phyloP scores from a whole-genome alignment of 2,797 vertebrate species.

The Schizothorax lantsangensis region DNA sequence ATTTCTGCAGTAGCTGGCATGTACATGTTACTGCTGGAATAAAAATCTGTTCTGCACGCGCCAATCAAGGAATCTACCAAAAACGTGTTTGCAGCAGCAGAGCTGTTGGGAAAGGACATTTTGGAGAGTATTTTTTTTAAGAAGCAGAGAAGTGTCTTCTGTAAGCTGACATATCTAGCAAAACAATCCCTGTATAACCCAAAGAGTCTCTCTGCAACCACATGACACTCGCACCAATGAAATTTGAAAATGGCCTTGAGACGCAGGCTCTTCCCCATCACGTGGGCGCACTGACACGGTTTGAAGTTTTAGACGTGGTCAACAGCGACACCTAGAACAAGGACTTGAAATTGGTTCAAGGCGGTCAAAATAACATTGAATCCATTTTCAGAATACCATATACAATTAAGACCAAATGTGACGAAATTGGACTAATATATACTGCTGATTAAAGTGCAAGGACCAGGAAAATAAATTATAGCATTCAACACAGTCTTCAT shows the following conservation, averaged over 20 bases:
- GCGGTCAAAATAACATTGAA: constrained; percentile 53
- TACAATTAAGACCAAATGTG: constrained; percentile 45
- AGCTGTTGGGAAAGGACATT: constrained; percentile 99
- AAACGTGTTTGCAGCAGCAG: constrained; percentile 97
- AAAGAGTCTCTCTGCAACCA: constrained; percentile 95
- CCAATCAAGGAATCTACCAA: constrained; percentile 98
- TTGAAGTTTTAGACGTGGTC: constrained; percentile 85
- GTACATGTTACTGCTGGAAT: constrained; percentile 98
- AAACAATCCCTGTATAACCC: constrained; percentile 98
- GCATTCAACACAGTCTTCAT: background rate
- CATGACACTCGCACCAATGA: constrained; percentile 99
- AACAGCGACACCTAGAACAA: constrained; percentile 95
- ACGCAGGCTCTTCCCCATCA: constrained; percentile 88
- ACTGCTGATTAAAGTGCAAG: constrained; percentile 1
- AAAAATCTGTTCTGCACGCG: constrained; percentile 98
- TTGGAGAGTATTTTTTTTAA: constrained; percentile 81
- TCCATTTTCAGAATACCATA: constrained; percentile 4
- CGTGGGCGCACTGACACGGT: constrained; percentile 78
- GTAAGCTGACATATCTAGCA: constrained; percentile 99
- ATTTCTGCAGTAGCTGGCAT: constrained; percentile 96
- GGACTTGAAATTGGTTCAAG: constrained; percentile 81
- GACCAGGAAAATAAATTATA: background rate
- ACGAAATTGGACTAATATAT: constrained; percentile 12
- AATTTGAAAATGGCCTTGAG: constrained; percentile 99
- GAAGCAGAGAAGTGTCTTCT: constrained; percentile 97